Conservation (phyloP, 2,888 invertebrate genomes). For the Drosophila lutescens region DNA sequence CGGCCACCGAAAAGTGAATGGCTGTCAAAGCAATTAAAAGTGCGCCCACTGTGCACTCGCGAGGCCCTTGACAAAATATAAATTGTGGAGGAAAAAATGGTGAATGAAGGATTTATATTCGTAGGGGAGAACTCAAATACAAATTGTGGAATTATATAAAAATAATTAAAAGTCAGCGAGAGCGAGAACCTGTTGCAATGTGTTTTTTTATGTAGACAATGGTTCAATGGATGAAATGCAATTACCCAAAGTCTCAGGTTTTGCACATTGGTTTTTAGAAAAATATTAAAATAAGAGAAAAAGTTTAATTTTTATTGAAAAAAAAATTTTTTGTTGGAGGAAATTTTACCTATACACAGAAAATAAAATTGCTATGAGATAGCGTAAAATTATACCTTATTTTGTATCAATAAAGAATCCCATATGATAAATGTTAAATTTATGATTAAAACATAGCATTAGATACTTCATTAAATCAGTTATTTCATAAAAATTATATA, state of each 20-base stretch:
- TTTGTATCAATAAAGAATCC: no score
- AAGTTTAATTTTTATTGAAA: no score
- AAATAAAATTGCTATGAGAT: no score
- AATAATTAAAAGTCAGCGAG: slow-evolving; percentile 22
- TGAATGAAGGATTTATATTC: neutral
- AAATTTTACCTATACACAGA: no score
- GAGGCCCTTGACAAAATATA: slow-evolving; percentile 50
- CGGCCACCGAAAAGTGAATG: slow-evolving; percentile 59
- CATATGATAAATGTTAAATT: no score
- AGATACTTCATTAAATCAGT: no score
- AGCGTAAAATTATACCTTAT: no score
- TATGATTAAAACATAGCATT: no score
- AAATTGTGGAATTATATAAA: slow-evolving; percentile 24
- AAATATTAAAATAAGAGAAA: no score
- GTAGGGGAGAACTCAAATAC: neutral
- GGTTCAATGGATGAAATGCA: slow-evolving; percentile 8
- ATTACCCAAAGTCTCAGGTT: slow-evolving; percentile 1
- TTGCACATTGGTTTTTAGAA: slow-evolving; percentile 20
- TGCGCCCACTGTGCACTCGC: slow-evolving; percentile 47
- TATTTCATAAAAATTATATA: no score
- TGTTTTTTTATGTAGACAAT: slow-evolving; percentile 14
- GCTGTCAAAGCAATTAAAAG: slow-evolving; percentile 64
- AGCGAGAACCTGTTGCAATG: slow-evolving; percentile 56
- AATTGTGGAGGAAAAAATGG: neutral
- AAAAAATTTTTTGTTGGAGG: no score